phyloP scores from a whole-genome alignment of 2,113 vertebrate genomes.

The Leiothrix lutea region DNA sequence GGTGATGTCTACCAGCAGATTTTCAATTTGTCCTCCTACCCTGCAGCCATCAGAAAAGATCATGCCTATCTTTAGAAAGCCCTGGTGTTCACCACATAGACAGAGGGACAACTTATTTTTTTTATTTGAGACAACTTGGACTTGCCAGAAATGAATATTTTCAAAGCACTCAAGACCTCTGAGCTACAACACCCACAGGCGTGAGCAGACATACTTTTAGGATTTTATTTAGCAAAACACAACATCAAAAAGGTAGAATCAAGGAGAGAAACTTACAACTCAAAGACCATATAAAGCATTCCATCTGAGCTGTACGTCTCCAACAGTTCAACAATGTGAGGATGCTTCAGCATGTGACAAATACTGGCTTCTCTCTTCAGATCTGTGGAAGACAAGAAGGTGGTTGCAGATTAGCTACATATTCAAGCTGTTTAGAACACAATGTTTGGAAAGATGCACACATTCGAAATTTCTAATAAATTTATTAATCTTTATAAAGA shows the following conservation, averaged over 20 bases:
- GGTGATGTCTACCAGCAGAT: neutral
- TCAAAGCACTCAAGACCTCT: neutral
- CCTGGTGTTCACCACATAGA: neutral
- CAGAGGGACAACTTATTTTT: neutral
- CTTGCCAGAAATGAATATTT: neutral
- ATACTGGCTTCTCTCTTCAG: conserved; percentile 99
- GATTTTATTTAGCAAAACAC: neutral
- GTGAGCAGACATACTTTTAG: neutral
- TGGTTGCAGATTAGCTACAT: conserved; percentile 25
- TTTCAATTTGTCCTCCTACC: neutral
- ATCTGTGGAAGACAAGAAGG: conserved; percentile 77
- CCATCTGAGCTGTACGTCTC: conserved; percentile 99
- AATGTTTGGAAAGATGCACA: neutral
- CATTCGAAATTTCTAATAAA: neutral
- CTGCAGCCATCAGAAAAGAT: neutral
- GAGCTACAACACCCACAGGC: conserved; percentile 25
- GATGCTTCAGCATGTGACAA: conserved; percentile 99
- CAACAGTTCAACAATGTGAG: conserved; percentile 96
- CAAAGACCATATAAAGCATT: conserved; percentile 99
- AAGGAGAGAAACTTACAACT: conserved; percentile 89
- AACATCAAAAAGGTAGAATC: neutral
- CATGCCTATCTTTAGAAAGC: neutral
- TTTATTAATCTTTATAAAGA: neutral
- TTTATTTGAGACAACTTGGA: neutral
- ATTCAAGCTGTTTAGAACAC: neutral